These are phyloP conservation scores for Nothoprocta pentlandii DNA, from an alignment of 2,113 vertebrate genomes.

Conservation along the genomic window DNA sequence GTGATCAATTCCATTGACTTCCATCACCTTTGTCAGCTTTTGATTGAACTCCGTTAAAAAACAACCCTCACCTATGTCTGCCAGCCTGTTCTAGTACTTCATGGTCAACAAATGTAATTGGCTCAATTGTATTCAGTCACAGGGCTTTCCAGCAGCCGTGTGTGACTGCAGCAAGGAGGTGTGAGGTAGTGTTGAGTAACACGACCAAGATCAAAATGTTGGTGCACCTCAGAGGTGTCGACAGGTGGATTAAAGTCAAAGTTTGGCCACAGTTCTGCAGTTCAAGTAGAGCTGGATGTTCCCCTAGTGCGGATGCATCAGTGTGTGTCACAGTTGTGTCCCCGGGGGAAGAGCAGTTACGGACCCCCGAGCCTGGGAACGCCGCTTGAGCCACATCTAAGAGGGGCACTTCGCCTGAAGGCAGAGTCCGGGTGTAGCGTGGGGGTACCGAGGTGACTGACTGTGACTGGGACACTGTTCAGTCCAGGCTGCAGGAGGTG, in stretches of 20 bases:
- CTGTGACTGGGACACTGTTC: neutral
- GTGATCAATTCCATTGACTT: neutral
- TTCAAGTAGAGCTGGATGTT: neutral
- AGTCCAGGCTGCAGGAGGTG: neutral
- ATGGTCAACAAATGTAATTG: neutral
- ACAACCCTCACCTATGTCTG: accelerated
- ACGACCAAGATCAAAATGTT: neutral
- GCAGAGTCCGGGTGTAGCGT: neutral
- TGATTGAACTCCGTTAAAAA: neutral
- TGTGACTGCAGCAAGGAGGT: neutral
- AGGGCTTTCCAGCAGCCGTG: neutral
- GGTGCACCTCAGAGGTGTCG: neutral
- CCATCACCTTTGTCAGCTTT: too few relatives aligned
- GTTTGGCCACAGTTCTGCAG: neutral
- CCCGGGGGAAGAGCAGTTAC: neutral
- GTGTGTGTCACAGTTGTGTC: neutral
- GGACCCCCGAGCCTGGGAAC: neutral
- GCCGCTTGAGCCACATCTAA: neutral
- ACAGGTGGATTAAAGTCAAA: neutral
- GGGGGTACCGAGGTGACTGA: neutral
- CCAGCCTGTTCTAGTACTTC: neutral
- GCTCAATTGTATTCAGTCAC: neutral
- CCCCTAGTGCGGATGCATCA: accelerated
- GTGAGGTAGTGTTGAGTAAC: neutral
- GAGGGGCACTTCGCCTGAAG: accelerated